Conservation (phyloP, 1,140 invertebrate species). For the Dendroctonus valens region DNA sequence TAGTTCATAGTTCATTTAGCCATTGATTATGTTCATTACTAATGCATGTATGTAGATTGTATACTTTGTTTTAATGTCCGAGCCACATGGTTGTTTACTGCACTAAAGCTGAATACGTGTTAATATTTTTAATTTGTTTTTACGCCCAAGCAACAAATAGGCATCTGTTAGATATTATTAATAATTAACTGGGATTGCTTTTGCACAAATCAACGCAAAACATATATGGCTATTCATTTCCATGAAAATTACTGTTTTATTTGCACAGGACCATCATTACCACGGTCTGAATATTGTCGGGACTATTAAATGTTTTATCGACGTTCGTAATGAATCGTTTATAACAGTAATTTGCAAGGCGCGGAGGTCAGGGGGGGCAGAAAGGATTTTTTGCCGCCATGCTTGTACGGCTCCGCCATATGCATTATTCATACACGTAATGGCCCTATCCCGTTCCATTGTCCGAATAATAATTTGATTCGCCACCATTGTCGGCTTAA, state of each 20-base stretch:
- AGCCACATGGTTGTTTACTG: too few species aligned
- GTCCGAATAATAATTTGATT: conserved; percentile 9
- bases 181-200: too few species aligned
- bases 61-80: too few species aligned
- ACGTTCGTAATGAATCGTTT: conserved; percentile 4
- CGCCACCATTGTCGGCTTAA: conserved; percentile 6
- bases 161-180: too few species aligned
- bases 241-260: conserved; percentile 1
- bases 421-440: conserved; percentile 9
- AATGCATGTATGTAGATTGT: too few species aligned
- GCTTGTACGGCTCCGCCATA: background rate
- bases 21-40: too few species aligned
- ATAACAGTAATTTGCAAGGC: conserved; percentile 9
- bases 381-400: background rate
- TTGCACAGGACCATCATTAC: background rate
- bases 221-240: background rate
- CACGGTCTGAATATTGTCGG: background rate
- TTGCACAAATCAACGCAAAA: background rate
- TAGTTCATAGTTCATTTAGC: too few species aligned
- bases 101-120: too few species aligned
- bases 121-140: too few species aligned
- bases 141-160: too few species aligned
- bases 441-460: conserved; percentile 7
- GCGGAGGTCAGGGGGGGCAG: background rate
- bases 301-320: background rate